These are phyloP conservation scores for Ostrea edulis DNA, from an alignment of 1,140 invertebrate genomes.

Conservation along the genomic window DNA sequence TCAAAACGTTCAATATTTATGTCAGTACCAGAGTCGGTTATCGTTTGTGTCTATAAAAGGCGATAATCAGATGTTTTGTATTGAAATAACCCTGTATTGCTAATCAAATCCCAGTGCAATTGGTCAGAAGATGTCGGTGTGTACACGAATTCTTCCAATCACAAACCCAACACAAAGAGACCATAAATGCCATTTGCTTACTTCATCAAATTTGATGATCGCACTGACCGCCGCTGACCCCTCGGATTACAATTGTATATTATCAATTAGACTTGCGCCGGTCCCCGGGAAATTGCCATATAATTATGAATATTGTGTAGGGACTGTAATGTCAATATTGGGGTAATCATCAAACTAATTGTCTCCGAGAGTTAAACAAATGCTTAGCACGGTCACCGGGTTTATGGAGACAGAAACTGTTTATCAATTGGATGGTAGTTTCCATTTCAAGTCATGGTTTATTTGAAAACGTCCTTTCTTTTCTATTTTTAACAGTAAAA, in stretches of 20 bases:
- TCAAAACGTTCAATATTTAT: not conserved
- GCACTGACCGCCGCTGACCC: not conserved
- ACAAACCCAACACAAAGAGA: not conserved
- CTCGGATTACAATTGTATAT: constrained; percentile 14
- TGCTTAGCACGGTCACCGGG: not conserved
- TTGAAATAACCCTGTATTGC: not conserved
- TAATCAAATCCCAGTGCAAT: not conserved
- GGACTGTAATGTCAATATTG: constrained; percentile 14
- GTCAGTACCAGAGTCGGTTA: not conserved
- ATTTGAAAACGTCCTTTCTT: no score
- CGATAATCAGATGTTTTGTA: constrained; percentile 1
- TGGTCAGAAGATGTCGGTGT: not conserved
- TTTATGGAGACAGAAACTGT: not conserved
- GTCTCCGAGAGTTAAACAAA: constrained; percentile 6
- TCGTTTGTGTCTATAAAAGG: not conserved
- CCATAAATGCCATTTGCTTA: constrained; percentile 35
- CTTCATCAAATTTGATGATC: constrained; percentile 21
- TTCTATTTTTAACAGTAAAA: no score
- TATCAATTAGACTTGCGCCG: constrained; percentile 1
- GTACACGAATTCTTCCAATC: not conserved
- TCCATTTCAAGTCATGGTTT: no score
- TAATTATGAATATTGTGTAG: constrained; percentile 27
- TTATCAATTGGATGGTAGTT: not conserved
- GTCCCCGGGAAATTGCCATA: constrained; percentile 24
- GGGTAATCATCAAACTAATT: not conserved